Conservation (phyloP, 2,888 invertebrate genomes). For the Netelia virgata region DNA sequence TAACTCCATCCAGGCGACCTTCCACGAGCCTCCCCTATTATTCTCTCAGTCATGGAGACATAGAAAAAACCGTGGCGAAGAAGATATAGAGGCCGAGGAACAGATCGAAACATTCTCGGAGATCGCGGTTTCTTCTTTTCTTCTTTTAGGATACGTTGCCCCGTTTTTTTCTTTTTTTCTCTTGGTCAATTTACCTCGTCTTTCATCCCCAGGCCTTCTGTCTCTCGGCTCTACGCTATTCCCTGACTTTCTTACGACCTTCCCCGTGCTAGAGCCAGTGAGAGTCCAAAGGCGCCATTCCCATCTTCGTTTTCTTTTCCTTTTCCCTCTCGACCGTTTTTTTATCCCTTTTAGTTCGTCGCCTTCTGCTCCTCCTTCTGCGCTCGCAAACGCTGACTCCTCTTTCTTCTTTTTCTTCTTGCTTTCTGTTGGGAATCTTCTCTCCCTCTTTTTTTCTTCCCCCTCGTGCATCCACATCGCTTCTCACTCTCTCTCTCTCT, state of each 20-base stretch:
- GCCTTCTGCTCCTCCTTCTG: conserved; percentile 52
- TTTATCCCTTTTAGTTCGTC: conserved; percentile 61
- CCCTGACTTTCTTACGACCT: conserved; percentile 62
- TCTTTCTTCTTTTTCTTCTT: conserved; percentile 52
- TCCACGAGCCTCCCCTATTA: background rate
- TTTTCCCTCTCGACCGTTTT: conserved; percentile 61
- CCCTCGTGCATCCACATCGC: too few relatives aligned
- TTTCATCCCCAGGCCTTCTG: conserved; percentile 19
- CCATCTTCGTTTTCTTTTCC: conserved; percentile 54
- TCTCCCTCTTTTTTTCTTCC: conserved; percentile 42
- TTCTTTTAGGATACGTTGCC: conserved; percentile 1
- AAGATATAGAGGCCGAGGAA: background rate
- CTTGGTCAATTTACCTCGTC: conserved; percentile 23
- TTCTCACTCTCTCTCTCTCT: conserved; percentile 36
- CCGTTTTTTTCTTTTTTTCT: conserved; percentile 34
- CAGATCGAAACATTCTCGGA: conserved; percentile 14
- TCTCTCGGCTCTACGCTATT: conserved; percentile 41
- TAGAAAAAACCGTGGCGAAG: background rate
- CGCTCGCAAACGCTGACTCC: conserved; percentile 53
- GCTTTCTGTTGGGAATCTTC: conserved; percentile 62
- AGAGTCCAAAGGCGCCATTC: conserved; percentile 69
- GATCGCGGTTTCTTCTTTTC: conserved; percentile 34
- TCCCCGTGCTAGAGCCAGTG: conserved; percentile 36
- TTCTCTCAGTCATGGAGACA: background rate
- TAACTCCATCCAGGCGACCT: background rate